Evolutionary conservation across 2,888 invertebrate genomes (phyloP), one percentile per base, ranked within the genome.

Genomic region (Cosmia trapezina): DNA sequence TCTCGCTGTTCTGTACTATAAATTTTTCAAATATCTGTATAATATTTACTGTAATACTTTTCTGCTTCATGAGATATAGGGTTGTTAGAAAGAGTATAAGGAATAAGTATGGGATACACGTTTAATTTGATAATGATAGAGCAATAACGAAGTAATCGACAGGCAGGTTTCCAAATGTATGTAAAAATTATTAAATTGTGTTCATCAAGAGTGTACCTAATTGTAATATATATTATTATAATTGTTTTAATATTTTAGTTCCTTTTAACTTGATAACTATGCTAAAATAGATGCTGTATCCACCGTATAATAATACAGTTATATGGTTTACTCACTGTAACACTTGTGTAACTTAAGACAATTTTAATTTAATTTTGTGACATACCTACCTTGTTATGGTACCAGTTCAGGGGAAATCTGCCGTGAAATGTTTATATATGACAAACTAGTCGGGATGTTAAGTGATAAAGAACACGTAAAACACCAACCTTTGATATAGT

Each of bases 61-160:
- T 94, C 91, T 95, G 95, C 95, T 95, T 95, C 95, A 95, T 95
- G 95, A 93, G 89, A 91, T 95, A 93, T 94, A 94, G 93, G 93
- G 93, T 92, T 91, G 93, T 94, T 95, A 95, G 94, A 89, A 88
- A 86, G 91, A 92, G 88, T 93, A 88, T 94, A 94, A 93, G 91
- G 91, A 91, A 93, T 95, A 95, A 94, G 92, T 94, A 94, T 92
- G 93, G 93, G 89, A 91, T 90, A 91, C 93, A 89, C 90, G 88
- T 91, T 93, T 93, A 89, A 90, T 89, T 93, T 93, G 84, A 83
- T 91, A 89, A 89, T 91, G 79, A 91, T 92, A 93, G 91, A 93
- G 91, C 91, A 92, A 91, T 91, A 89, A 91, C 86, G 87, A 88
- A 88, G 89, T 89, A 89, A 89, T 89, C 87, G 86, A 88, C 84